Conservation (phyloP, 2,888 invertebrate species). For the Rhagium mordax region DNA sequence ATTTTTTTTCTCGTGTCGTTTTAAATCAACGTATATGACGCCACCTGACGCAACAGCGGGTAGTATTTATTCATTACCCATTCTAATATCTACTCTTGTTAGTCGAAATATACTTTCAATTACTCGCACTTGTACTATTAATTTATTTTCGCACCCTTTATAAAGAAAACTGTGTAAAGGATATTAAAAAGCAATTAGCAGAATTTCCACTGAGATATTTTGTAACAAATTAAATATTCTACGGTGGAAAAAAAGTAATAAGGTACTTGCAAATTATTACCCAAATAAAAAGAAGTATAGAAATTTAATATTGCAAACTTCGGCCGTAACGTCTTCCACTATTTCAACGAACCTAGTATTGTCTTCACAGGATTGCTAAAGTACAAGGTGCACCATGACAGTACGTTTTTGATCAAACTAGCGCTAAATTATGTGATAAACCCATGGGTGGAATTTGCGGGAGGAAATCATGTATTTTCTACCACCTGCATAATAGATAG, state of each 20-base stretch:
- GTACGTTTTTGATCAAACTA: too few relatives aligned
- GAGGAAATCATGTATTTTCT: too few relatives aligned
- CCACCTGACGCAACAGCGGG: too few relatives aligned
- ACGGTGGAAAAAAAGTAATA: conserved; percentile 28
- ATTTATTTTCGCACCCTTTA: background rate
- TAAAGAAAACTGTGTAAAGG: conserved; percentile 5
- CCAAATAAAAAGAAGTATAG: conserved; percentile 31
- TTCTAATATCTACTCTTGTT: too few relatives aligned
- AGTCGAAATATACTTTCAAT: conserved; percentile 1
- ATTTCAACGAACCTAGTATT: conserved; percentile 3
- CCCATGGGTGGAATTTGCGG: too few relatives aligned
- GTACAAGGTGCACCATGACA: too few relatives aligned
- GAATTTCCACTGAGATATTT: conserved; percentile 33
- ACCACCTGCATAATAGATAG: too few relatives aligned
- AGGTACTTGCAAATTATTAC: conserved; percentile 29
- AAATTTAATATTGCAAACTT: conserved; percentile 37
- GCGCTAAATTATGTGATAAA: too few relatives aligned
- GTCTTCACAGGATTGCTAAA: too few relatives aligned
- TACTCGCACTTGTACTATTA: background rate
- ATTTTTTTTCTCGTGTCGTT: too few relatives aligned
- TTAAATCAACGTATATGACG: too few relatives aligned
- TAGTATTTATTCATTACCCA: too few relatives aligned
- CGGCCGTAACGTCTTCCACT: conserved; percentile 11
- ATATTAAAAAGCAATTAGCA: conserved; percentile 45
- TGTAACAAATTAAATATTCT: conserved; percentile 34